Evolutionary conservation across 2,113 vertebrate genomes (phyloP).

Genomic region (Lethenteron camtschaticum): DNA sequence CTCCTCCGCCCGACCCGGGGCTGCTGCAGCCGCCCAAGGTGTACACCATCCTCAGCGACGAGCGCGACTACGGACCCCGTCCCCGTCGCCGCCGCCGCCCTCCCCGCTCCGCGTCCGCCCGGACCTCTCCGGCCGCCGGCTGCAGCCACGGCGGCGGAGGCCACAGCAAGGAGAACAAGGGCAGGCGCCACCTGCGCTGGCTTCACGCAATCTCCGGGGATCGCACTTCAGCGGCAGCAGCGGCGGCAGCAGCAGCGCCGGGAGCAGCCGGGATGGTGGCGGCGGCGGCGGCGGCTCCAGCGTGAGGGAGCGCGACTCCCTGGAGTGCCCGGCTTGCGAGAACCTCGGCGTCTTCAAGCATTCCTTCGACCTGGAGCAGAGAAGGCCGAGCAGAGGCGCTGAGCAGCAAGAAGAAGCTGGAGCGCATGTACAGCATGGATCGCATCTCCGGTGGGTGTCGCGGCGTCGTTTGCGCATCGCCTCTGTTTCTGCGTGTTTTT

Average conservation of each 20-base stretch:
- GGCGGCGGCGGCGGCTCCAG: constrained; percentile 24
- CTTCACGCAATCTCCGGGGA: constrained; percentile 17
- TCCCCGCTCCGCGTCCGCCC: constrained; percentile 18
- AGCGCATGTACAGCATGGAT: constrained; percentile 77
- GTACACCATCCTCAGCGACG: constrained; percentile 11
- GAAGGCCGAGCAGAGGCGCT: constrained; percentile 20
- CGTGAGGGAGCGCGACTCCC: constrained; percentile 26
- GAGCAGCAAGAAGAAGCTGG: constrained; percentile 52
- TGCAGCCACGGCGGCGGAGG: constrained; percentile 20
- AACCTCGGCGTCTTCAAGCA: constrained; percentile 38
- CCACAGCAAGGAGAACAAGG: constrained; percentile 30
- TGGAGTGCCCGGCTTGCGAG: constrained; percentile 33
- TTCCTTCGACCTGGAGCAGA: constrained; percentile 51
- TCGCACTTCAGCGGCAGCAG: constrained; percentile 21
- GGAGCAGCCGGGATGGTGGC: constrained; percentile 28
- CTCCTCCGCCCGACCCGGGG: constrained; percentile 48
- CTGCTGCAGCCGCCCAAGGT: constrained; percentile 37
- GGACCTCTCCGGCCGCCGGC: background rate
- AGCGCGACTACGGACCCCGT: constrained; percentile 7
- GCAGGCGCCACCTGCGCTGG: constrained; percentile 19
- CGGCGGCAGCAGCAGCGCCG: constrained; percentile 27
- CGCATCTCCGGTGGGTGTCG: constrained; percentile 35
- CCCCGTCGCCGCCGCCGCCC: constrained; percentile 19
- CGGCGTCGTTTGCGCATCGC: background rate
- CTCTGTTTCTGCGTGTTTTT: background rate